Percentiles rank a stretch among this genome's conserved stretches.
phyloP scores from a whole-genome alignment of 1,140 invertebrate genomes.

The Protaetia brevitarsis region DNA sequence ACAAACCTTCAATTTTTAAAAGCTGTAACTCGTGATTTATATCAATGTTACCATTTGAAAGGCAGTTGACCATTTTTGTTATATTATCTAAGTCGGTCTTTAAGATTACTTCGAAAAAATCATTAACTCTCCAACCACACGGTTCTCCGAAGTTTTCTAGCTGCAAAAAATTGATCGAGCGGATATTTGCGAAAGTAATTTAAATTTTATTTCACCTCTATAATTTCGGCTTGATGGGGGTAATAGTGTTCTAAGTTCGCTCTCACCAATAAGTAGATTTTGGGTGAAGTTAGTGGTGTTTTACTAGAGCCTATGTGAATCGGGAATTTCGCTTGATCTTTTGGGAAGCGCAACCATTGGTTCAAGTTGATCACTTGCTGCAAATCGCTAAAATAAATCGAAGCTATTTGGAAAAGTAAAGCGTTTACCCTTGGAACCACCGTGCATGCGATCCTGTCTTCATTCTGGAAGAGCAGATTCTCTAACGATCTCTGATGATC shows the following conservation, averaged over 20 bases:
- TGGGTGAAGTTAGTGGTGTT: conserved; percentile 36
- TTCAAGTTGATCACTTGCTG: conserved; percentile 49
- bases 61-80: conserved; percentile 56
- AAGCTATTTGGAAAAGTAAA: conserved; percentile 9
- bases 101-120: conserved; percentile 60
- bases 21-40: conserved; percentile 64
- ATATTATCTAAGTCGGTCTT: conserved; percentile 64
- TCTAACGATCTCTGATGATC: conserved; percentile 40
- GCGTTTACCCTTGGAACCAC: conserved; percentile 47
- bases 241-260: conserved; percentile 47
- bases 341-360: conserved; percentile 54
- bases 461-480: conserved; percentile 43
- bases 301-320: conserved; percentile 43
- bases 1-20: conserved; percentile 62
- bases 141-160: conserved; percentile 65
- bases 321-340: conserved; percentile 53
- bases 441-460: conserved; percentile 45
- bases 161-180: conserved; percentile 45
- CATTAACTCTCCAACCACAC: conserved; percentile 61
- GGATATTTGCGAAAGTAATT: background rate
- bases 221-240: conserved; percentile 39
- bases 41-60: conserved; percentile 57
- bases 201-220: conserved; percentile 32
- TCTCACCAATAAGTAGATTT: conserved; percentile 53
- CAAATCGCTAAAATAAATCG: conserved; percentile 36